Conservation (phyloP, 2,797 vertebrate species). For the Premnoplex brunnescens region DNA sequence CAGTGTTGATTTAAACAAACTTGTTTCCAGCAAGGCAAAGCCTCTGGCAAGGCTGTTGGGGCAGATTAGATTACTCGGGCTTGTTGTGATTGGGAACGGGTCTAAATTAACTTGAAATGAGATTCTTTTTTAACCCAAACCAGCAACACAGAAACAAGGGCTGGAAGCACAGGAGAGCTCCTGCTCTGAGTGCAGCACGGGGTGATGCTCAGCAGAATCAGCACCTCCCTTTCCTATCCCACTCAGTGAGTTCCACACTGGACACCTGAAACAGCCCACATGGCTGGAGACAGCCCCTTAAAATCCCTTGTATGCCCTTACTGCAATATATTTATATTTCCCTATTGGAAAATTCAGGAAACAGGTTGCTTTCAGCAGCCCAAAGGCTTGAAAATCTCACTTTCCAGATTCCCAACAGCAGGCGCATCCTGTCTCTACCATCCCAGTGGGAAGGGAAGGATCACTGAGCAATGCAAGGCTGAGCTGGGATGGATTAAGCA, state of each 20-base stretch:
- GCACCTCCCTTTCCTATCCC: not conserved
- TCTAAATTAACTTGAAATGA: not conserved
- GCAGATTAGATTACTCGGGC: not conserved
- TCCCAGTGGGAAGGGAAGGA: not conserved
- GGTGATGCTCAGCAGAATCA: fast-evolving
- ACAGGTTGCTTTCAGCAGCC: not conserved
- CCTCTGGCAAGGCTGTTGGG: not conserved
- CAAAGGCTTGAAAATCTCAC: not conserved
- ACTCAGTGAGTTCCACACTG: not conserved
- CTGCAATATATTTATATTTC: fast-evolving
- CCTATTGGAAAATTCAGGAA: not conserved
- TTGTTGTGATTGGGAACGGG: not conserved
- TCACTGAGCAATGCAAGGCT: fast-evolving
- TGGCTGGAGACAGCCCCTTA: not conserved
- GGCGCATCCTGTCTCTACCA: not conserved
- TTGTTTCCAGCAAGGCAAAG: not conserved
- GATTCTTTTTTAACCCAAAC: not conserved
- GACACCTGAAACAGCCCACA: not conserved
- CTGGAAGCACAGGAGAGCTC: not conserved
- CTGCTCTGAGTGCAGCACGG: fast-evolving
- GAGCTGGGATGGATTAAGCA: not conserved
- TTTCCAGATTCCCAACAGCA: not conserved
- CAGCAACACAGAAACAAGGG: not conserved
- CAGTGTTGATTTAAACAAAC: not conserved
- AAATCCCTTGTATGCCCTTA: fast-evolving